phyloP scores from a whole-genome alignment of 2,113 vertebrate genomes.

The Perca schrenkii region DNA sequence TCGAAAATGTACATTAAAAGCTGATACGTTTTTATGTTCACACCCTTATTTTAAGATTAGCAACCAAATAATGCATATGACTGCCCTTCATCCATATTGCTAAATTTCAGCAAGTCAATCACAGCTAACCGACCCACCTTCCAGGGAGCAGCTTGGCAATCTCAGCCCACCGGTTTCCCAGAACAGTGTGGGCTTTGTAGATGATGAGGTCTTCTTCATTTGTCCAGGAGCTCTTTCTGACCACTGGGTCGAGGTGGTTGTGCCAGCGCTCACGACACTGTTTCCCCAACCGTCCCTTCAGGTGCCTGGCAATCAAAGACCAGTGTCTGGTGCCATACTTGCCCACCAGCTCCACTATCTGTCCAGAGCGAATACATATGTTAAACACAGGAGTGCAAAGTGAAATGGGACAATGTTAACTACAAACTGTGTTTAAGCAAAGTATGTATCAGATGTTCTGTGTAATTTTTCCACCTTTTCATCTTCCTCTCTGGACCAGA shows the following conservation, averaged over 20 bases:
- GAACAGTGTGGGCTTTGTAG: constrained; percentile 90
- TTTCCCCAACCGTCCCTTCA: constrained; percentile 92
- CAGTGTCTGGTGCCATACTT: constrained; percentile 91
- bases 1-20: neutral
- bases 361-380: constrained; percentile 23
- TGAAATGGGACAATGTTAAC: neutral
- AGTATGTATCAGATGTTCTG: neutral
- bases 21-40: neutral
- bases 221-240: constrained; percentile 94
- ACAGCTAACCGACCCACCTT: constrained; percentile 80
- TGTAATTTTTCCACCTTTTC: constrained; percentile 85
- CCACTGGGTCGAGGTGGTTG: constrained; percentile 92
- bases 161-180: constrained; percentile 96
- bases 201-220: constrained; percentile 94
- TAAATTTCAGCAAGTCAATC: neutral
- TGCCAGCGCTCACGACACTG: constrained; percentile 96
- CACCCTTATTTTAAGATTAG: neutral
- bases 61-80: neutral
- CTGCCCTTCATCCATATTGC: accelerated
- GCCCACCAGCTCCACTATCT: constrained; percentile 92
- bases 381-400: constrained; percentile 2
- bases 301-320: constrained; percentile 88
- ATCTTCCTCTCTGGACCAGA: constrained; percentile 96
- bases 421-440: neutral
- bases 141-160: constrained; percentile 96